Evolutionary conservation across 2,797 vertebrate species (phyloP).

Genomic region (Percopsis omiscomaycus): DNA sequence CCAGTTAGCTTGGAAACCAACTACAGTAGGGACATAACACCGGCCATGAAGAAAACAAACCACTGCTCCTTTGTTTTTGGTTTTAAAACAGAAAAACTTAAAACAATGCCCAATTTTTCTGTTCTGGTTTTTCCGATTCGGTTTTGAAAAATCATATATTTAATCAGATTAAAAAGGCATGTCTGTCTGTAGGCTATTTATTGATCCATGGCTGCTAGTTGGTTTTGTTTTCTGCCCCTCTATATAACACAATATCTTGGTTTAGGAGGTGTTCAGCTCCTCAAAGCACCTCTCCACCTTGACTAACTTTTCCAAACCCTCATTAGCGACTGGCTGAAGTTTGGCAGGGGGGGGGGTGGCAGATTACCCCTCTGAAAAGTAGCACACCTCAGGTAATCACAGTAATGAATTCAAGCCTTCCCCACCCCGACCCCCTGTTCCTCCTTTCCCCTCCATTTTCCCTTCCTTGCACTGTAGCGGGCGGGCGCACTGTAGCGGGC

Average conservation of each 20-base stretch:
- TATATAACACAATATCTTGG: conserved; percentile 55
- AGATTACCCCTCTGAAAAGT: conserved; percentile 73
- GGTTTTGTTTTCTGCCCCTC: conserved; percentile 55
- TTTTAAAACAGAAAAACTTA: no score
- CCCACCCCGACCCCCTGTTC: conserved; percentile 27
- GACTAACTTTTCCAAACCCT: conserved; percentile 70
- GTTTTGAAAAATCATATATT: no score
- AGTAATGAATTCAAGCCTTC: conserved; percentile 70
- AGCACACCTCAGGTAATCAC: conserved; percentile 76
- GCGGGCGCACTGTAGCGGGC: conserved; percentile 53
- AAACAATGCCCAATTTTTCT: no score
- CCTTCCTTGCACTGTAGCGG: conserved; percentile 64
- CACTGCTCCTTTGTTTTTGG: no score
- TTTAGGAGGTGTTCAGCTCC: conserved; percentile 52
- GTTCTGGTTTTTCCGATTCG: no score
- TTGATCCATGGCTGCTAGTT: conserved; percentile 26
- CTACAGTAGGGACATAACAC: no score
- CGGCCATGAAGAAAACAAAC: no score
- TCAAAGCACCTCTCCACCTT: conserved; percentile 74
- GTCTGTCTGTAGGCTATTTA: conserved; percentile 3
- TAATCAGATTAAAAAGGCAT: no score
- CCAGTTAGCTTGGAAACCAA: no score
- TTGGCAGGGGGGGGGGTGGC: conserved; percentile 62
- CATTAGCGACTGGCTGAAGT: conserved; percentile 73
- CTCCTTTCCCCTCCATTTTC: conserved; percentile 44